Percentiles rank a stretch among this genome's conserved stretches.
These are phyloP conservation scores for Elachura formosa DNA, from an alignment of 2,113 vertebrate genomes.

Conservation along the genomic window DNA sequence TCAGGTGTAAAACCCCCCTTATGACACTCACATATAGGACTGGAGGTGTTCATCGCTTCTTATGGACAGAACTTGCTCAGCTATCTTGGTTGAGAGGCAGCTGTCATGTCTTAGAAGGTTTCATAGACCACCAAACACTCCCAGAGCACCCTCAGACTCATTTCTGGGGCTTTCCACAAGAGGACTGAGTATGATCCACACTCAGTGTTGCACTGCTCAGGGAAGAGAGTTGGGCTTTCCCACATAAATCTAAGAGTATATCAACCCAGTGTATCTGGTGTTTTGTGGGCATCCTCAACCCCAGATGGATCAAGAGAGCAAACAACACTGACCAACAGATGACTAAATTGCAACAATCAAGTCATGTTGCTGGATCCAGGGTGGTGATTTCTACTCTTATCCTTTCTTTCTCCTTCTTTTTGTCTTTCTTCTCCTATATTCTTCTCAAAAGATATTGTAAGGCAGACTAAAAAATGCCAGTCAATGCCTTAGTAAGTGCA, in stretches of 20 bases:
- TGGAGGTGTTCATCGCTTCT: background rate
- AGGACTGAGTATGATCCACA: background rate
- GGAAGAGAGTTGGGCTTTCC: background rate
- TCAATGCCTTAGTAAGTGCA: background rate
- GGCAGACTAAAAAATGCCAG: background rate
- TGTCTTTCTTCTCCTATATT: background rate
- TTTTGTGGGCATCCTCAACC: background rate
- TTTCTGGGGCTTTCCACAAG: background rate
- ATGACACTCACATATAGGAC: background rate
- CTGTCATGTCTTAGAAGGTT: background rate
- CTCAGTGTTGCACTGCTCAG: background rate
- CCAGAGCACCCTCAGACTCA: background rate
- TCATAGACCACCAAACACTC: background rate
- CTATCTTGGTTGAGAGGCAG: background rate
- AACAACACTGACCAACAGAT: background rate
- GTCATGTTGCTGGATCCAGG: background rate
- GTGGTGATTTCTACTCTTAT: background rate
- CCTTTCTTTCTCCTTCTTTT: background rate
- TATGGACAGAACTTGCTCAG: background rate
- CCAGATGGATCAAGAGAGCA: fast-evolving
- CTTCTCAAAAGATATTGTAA: background rate
- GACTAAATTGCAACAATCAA: background rate
- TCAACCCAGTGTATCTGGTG: background rate
- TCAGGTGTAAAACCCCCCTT: background rate
- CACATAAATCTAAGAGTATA: background rate